Evolutionary conservation across 2,113 vertebrate genomes (phyloP), one percentile per base, ranked within the genome.

Genomic region (Empidonax traillii): DNA sequence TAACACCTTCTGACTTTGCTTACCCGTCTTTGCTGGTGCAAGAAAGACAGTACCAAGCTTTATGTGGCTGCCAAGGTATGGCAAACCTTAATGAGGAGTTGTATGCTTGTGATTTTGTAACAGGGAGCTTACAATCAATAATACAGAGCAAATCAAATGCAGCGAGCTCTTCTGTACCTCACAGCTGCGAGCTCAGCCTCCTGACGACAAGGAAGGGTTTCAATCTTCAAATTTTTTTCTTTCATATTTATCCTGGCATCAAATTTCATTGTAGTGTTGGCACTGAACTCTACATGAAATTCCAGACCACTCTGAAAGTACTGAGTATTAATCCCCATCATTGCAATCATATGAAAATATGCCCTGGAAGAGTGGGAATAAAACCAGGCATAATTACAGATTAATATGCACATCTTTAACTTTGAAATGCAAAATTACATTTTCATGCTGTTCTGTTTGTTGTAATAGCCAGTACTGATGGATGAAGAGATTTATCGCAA

Each of bases 251-350:
- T 93, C 87, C 87, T 98, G 82, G 95, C 96, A 37, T 91, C 61
- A 39, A 98, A 90, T 85, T 98, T 98, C 71, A 96, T 72, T 7
- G 98, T 98, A 10, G 96, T 4, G 43, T 92, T 85, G 63, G 96
- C 89, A 73, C 83, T 95, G 55, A 97, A 65, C 65, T 98, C 97
- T 61, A 95, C 97, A 51, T 94, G 98, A 63, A 97, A 90, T 73
- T 98, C 90, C 76, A 99, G 44, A 71, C 96, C 96, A 85, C 97
- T 98, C 96, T 99, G 98, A 47, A 98, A 44, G 17, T 98, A 56
- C 33, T 91, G 97, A 10, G 98, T 99, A 81, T 99, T 99, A 41
- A 99, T 72, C 31, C 98, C 98, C 97, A 98, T 98, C 49, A 97
- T 97, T 82, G 97, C 98, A 94, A 98, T 97, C 18, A 89, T 92